Base-by-base conservation (phyloP, 2,888 invertebrate genomes). In the Dusona sp. region DNA sequence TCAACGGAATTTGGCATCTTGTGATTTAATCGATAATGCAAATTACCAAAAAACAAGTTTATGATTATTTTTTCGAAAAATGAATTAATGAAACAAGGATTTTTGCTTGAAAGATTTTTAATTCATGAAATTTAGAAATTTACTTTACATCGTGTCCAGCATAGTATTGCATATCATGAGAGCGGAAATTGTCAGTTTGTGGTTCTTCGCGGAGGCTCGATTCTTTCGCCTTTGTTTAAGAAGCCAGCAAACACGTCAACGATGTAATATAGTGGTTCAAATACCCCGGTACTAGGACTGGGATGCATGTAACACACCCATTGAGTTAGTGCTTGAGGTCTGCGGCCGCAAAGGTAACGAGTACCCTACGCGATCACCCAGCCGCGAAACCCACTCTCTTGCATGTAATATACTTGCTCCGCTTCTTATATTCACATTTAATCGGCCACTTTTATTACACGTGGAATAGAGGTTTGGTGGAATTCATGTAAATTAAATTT, bases 321-420 rank as follows among this genome's bases (percentile, higher is more conserved):
- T 45, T 48, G 42, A 25, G 36, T 13, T 45, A 29, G 61, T 81
- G 51, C 61, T 79, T 16, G 82, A 83, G 70, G 68, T 82, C 70
- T 79, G 67, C 67, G 77, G 67, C 65, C 75, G 74, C 65, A 65
- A 57, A 25, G 73, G 61, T 74, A 83, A 68, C 6, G 42, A 68
- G 68, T 77, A 78, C 73, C 77, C 77, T 79, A 73, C 86, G 88
- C 83, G 90, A 90, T 92, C 90, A 90, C 82, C 90, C 89, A 90
- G 89, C 91, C 91, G 91, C 91, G 86, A 91, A 92, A 88, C 91
- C 87, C 90, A 78, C 91, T 88, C 90, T 89, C 90, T 89, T 77
- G 57, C 89, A 42, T 75, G 38, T 65, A 64, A 73, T 65, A 45
- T 38, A 25, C 87, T 88, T 90, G 88, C 89, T 89, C 88, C 88